Evolutionary conservation across 2,113 vertebrate species (phyloP), one percentile per base, ranked within the genome.

Genomic region (Peucedramus taeniatus): DNA sequence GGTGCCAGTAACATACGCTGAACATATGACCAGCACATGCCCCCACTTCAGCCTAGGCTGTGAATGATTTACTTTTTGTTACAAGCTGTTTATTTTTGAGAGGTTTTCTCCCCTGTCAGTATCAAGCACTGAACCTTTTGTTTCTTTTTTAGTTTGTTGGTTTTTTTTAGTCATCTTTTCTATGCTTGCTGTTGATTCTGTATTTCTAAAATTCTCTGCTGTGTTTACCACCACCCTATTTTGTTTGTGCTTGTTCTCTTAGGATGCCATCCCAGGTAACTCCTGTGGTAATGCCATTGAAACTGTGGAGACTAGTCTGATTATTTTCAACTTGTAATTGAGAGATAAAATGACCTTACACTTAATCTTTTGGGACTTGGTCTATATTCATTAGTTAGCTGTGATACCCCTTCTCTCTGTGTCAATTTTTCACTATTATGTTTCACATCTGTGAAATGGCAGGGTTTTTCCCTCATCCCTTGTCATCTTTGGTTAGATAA

Each of bases 11-110:
- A 96, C 95, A 97, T 92, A 76, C 74, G 18, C 93, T 91, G 44
- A 78, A 95, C 94, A 94, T 94, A 89, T 95, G 96, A 97, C 89
- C 93, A 91, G 83, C 93, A 94, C 89, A 91, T 95, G 94, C 91
- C 94, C 79, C 51, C 72, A 27, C 72, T 90, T 65, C 51, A 89
- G 90, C 6, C 1, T 7, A 39, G 54, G 15, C 76, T 23, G 3
- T 64, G 57, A 91, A 84, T 94, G 86, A 87, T 64, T 94, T 94
- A 64, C 83, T 89, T 94, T 94, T 77, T 91, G 65, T 94, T 94
- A 72, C 89, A 84, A 82, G 83, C 80, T 92, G 77, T 90, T 94
- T 90, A 30, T 75, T 93, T 95, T 71, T 84, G 76, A 61, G 72
- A 51, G 59, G 7, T 49, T 50, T 72, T 80, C 63, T 37, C 18